Conservation (phyloP, 2,888 invertebrate genomes). For the Entomobrya multifasciata region DNA sequence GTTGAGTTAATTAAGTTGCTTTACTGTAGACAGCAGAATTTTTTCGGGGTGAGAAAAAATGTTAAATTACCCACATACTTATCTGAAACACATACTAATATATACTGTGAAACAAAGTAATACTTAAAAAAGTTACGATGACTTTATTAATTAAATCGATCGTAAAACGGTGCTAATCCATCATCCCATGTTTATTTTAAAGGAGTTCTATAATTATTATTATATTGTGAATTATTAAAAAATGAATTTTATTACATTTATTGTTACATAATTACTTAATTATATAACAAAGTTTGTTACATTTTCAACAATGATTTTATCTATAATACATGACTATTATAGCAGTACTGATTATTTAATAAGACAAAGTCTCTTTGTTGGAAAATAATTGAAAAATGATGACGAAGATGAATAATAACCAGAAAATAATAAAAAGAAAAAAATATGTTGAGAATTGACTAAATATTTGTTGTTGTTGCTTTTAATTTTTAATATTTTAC, state of each 20-base stretch:
- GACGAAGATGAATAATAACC: neutral
- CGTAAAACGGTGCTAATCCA: slow-evolving; percentile 70
- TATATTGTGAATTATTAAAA: neutral
- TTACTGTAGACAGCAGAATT: neutral
- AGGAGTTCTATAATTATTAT: slow-evolving; percentile 24
- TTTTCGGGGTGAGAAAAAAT: no score
- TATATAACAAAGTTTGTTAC: slow-evolving; percentile 20
- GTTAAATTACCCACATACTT: no score
- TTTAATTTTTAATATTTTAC: neutral
- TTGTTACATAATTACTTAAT: neutral
- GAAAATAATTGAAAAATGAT: slow-evolving; percentile 19
- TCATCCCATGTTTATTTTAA: slow-evolving; percentile 55
- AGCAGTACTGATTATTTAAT: slow-evolving; percentile 38
- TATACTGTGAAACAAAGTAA: neutral
- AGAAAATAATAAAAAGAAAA: slow-evolving; percentile 1
- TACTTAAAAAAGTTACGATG: neutral
- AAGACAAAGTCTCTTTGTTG: slow-evolving; percentile 16
- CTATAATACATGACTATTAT: slow-evolving; percentile 30
- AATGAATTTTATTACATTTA: slow-evolving; percentile 29
- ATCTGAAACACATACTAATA: no score
- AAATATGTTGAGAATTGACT: slow-evolving; percentile 28
- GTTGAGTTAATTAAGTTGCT: slow-evolving; percentile 4
- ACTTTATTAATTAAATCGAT: slow-evolving; percentile 46
- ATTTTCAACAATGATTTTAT: slow-evolving; percentile 3
- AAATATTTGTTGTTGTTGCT: neutral